Base-by-base conservation (phyloP, 2,113 vertebrate species). In the Elephantulus edwardii region DNA sequence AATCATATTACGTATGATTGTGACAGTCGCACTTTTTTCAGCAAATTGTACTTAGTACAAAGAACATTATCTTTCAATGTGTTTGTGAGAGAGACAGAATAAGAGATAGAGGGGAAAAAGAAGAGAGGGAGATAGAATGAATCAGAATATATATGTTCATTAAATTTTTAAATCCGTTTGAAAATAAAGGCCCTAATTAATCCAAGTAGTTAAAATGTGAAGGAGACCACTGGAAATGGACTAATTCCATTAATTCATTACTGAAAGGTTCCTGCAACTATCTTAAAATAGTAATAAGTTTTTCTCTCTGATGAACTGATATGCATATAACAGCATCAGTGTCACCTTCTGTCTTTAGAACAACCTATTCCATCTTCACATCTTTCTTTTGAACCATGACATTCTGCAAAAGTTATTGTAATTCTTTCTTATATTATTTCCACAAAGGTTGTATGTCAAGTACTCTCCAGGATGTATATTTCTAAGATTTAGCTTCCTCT, bases 401-500 rank as follows among this genome's bases (percentile, higher is more conserved):
- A 92, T 93, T 94, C 56, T 80, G 70, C 87, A 94, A 91, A 72
- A 89, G 50, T 48, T 38, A 83, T 71, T 92, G 30, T 80, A 94
- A 88, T 86, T 95, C 86, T 79, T 72, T 72, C 50, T 96, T 94
- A 52, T 89, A 40, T 85, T 89, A 4, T 93, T 89, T 96, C n/a
- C 91, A 88, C 60, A 91, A 92, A 96, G 82, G 83, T 84, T 87
- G 74, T 80, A 52, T 92, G 6, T 93, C 46, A 74, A 50, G 12
- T 38, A 48, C 40, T 28, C 48, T 79, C 17, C 12, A 77, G 48
- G 77, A 86, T 68, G 50, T 78, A 56, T 91, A 62, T 80, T 92
- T 94, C 88, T 91, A 83, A 91, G 85, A 93, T 89, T 90, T 91
- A n/a, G 30, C 70, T 64, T 92, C 58, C 20, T 93, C 83, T 10